Conservation (phyloP, 2,888 invertebrate genomes). For the Callinectes sapidus region DNA sequence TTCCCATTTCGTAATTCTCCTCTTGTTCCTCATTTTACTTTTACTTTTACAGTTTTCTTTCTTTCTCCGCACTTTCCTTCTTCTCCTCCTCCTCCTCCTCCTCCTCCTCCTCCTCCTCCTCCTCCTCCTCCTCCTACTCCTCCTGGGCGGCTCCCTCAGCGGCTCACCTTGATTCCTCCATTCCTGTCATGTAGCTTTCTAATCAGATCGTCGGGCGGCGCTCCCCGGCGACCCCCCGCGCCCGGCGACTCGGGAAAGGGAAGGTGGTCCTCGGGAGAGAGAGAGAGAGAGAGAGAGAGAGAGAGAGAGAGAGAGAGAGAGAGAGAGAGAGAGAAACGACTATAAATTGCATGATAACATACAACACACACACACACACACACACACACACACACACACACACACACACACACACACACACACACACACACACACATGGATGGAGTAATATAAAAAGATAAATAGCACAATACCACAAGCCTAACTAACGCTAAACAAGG, state of each 20-base stretch:
- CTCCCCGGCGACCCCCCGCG: slow-evolving; percentile 23
- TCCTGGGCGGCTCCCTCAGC: background rate
- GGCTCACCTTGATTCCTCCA: slow-evolving; percentile 39
- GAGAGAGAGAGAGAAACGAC: background rate
- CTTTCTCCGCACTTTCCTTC: background rate
- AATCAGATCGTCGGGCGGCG: slow-evolving; percentile 39
- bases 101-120: background rate
- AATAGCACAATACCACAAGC: background rate
- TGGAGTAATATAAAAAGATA: background rate
- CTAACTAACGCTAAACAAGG: background rate
- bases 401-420: slow-evolving; percentile 4
- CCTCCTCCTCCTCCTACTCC: background rate
- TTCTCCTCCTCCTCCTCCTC: background rate
- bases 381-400: background rate
- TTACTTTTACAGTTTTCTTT: background rate
- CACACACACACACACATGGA: background rate
- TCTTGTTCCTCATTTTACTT: too few relatives aligned
- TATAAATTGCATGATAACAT: background rate
- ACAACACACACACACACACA: background rate
- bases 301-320: background rate
- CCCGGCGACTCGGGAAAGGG: background rate
- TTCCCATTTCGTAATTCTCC: too few relatives aligned
- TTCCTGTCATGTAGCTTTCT: slow-evolving; percentile 47
- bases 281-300: slow-evolving; percentile 25
- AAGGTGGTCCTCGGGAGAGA: background rate